These are phyloP conservation scores for Nymphicus hollandicus DNA, from an alignment of 2,113 vertebrate genomes.

Conservation along the genomic window DNA sequence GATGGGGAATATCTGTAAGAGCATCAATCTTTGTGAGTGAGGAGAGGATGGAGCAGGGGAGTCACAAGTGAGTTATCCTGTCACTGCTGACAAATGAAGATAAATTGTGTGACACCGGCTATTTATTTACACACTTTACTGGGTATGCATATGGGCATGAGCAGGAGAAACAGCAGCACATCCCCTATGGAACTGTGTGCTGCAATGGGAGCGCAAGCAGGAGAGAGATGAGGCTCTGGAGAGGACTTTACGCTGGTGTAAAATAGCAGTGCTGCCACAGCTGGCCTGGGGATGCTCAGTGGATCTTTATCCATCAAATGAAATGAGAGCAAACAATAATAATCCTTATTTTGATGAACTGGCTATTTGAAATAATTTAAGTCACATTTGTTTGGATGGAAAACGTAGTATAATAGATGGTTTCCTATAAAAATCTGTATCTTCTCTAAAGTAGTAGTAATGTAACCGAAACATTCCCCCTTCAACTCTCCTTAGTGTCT, in stretches of 20 bases:
- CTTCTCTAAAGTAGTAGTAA: neutral
- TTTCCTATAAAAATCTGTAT: neutral
- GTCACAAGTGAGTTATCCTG: constrained; percentile 57
- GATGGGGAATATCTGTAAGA: neutral
- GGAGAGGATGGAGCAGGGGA: constrained; percentile 16
- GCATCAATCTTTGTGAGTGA: constrained; percentile 62
- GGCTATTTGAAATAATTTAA: neutral
- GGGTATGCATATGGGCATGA: neutral
- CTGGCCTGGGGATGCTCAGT: neutral
- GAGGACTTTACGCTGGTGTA: neutral
- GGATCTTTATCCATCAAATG: neutral
- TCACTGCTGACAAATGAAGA: constrained; percentile 65
- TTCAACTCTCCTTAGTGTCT: neutral
- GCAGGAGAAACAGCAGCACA: neutral
- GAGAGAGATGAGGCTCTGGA: neutral
- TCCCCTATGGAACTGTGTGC: neutral
- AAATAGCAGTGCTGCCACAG: neutral
- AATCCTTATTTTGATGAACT: neutral
- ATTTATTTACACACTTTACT: constrained; percentile 32
- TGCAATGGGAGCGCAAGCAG: neutral
- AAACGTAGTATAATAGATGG: neutral
- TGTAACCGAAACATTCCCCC: neutral
- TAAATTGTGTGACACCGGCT: constrained; percentile 8
- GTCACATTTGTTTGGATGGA: neutral
- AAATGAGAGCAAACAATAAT: neutral